Conservation (phyloP, 2,113 vertebrate species). For the Uropsilus gracilis region DNA sequence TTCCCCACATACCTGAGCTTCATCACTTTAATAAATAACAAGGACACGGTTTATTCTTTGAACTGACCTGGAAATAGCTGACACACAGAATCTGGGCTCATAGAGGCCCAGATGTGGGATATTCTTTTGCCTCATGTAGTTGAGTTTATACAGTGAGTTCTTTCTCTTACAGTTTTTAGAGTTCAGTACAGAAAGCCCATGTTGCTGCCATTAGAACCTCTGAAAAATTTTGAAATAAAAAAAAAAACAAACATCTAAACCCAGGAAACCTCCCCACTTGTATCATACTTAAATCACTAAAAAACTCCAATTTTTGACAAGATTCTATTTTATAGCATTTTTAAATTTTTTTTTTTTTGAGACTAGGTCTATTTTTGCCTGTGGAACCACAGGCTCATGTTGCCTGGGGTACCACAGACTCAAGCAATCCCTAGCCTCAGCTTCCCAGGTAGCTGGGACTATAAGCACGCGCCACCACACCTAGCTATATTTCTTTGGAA, state of each 20-base stretch:
- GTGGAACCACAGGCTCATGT: too few relatives aligned
- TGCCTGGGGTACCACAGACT: too few relatives aligned
- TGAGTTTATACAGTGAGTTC: neutral
- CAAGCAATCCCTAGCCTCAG: too few relatives aligned
- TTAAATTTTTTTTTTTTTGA: too few relatives aligned
- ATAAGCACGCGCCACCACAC: too few relatives aligned
- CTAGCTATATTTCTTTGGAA: too few relatives aligned
- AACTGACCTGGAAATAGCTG: neutral
- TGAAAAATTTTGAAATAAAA: neutral
- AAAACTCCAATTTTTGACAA: neutral
- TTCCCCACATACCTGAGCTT: neutral
- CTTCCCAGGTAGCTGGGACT: too few relatives aligned
- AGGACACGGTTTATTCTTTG: neutral
- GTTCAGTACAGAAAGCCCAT: neutral
- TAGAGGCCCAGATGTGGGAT: neutral
- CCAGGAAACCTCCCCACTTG: neutral
- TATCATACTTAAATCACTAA: neutral
- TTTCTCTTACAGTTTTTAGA: slow-evolving; percentile 18
- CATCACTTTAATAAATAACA: neutral
- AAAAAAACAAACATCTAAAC: neutral
- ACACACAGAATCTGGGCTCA: neutral
- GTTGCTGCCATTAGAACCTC: neutral
- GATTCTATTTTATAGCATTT: neutral
- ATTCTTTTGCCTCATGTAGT: neutral
- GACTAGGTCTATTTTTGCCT: too few relatives aligned